Evolutionary conservation across 2,888 invertebrate species (phyloP), one percentile per base, ranked within the genome.

Genomic region (Phortica okadai): DNA sequence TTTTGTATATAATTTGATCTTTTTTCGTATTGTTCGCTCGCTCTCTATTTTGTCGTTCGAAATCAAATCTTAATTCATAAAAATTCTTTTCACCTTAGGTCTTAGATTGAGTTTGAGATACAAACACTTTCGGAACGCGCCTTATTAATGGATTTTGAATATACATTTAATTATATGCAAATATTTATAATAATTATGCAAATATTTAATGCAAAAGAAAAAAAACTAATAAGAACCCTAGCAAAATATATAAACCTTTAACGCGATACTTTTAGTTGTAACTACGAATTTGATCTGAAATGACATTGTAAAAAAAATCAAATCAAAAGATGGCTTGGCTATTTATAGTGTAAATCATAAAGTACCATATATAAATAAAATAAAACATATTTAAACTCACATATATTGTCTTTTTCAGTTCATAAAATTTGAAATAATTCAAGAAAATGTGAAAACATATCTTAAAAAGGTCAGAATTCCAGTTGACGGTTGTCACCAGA

Each of bases 281-380:
- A 86, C 77, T 25, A 72, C 70, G 70, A 72, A 72, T 75, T 54
- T 82, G 77, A 84, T 81, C 79, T 85, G 86, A 88, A 86, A 86
- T 85, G 83, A 82, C 84, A 77, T 76, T 85, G 75, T 80, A 84
- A 81, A 76, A 83, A 82, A 72, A 59, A n/a, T 73, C 64, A 58
- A 62, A 54, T n/a, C 42, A 85, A 76, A 80, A 84, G 88, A 87
- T 88, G 89, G 87, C 87, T 85, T 89, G 87, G 87, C 87, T 89
- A 89, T 88, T 86, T 79, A 78, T 69, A 44, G 33, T 69, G 44
- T 69, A 41, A 69, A 69, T 44, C n/a, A 50, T 25, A 72, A 41
- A 6, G 4, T 72, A 72, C 56, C 25, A 70, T 56, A 56, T 56
- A 42, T 80, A 86, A 59, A 82, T 78, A 86, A 42, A 67, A 80